Evolutionary conservation across 2,113 vertebrate genomes (phyloP).

Genomic region (Pao palembangensis): DNA sequence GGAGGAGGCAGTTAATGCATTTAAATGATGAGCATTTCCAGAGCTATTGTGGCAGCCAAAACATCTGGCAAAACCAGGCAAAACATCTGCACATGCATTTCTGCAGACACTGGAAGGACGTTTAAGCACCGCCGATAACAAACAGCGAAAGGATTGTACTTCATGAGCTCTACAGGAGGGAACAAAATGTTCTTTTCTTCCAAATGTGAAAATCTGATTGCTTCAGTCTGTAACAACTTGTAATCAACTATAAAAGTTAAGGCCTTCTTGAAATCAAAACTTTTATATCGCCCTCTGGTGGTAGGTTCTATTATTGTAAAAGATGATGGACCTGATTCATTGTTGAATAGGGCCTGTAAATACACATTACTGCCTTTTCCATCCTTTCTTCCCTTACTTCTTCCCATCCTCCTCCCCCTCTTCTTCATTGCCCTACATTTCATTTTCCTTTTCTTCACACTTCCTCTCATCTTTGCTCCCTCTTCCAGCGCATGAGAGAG

Average conservation of each 20-base stretch:
- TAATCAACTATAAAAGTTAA: too few relatives aligned
- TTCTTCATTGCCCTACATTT: slow-evolving; percentile 61
- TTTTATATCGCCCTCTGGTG: too few relatives aligned
- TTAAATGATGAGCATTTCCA: slow-evolving; percentile 3
- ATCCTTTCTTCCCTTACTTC: slow-evolving; percentile 21
- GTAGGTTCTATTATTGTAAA: too few relatives aligned
- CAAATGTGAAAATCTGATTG: too few relatives aligned
- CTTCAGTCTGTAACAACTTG: too few relatives aligned
- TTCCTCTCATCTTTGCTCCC: not conserved
- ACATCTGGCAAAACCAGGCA: not conserved
- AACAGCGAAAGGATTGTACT: not conserved
- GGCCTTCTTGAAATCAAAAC: too few relatives aligned
- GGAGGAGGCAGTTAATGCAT: slow-evolving; percentile 4
- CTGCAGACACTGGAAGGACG: not conserved
- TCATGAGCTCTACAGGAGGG: too few relatives aligned
- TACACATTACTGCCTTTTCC: slow-evolving; percentile 23
- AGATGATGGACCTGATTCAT: too few relatives aligned
- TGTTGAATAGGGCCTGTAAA: slow-evolving; percentile 1
- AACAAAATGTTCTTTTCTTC: too few relatives aligned
- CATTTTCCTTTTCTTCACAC: slow-evolving; percentile 45
- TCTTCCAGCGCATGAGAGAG: slow-evolving; percentile 19
- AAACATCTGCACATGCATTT: slow-evolving; percentile 1
- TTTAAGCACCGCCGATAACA: not conserved
- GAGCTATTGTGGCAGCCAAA: not conserved
- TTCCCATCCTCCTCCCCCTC: slow-evolving; percentile 34